These are phyloP conservation scores for Pleuronectes platessa DNA, from an alignment of 2,113 vertebrate species.

Conservation along the genomic window DNA sequence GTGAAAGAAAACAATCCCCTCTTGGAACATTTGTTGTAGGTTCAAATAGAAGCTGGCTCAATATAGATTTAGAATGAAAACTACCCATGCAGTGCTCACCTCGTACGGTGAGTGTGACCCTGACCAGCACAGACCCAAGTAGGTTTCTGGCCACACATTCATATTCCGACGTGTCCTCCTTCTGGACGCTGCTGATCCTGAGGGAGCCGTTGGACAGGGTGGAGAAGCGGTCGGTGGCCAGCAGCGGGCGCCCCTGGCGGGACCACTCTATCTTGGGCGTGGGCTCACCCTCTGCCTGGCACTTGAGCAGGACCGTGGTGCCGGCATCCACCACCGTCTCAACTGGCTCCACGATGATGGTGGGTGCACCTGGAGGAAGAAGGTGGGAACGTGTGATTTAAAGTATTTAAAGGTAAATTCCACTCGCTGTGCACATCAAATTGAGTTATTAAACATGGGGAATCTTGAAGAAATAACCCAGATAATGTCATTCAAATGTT, in stretches of 20 bases:
- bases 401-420: not conserved
- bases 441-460: not conserved
- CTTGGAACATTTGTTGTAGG: not conserved
- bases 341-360: slow-evolving; percentile 86
- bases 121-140: slow-evolving; percentile 88
- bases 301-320: slow-evolving; percentile 85
- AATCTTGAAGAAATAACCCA: not conserved
- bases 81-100: slow-evolving; percentile 79
- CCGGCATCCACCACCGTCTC: slow-evolving; percentile 86
- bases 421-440: not conserved
- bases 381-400: not conserved
- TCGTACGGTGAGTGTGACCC: slow-evolving; percentile 86
- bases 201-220: slow-evolving; percentile 88
- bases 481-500: no score
- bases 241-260: slow-evolving; percentile 82
- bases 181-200: slow-evolving; percentile 81
- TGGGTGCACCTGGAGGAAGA: slow-evolving; percentile 85
- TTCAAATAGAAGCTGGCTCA: not conserved
- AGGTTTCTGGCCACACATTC: slow-evolving; percentile 93
- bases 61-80: not conserved
- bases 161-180: slow-evolving; percentile 91
- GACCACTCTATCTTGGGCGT: slow-evolving; percentile 87
- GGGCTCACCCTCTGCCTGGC: slow-evolving; percentile 91
- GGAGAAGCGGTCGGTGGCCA: slow-evolving; percentile 77
- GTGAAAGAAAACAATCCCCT: not conserved